Conservation (phyloP, 1,140 invertebrate species). For the Caenorhabditis inopinata region DNA sequence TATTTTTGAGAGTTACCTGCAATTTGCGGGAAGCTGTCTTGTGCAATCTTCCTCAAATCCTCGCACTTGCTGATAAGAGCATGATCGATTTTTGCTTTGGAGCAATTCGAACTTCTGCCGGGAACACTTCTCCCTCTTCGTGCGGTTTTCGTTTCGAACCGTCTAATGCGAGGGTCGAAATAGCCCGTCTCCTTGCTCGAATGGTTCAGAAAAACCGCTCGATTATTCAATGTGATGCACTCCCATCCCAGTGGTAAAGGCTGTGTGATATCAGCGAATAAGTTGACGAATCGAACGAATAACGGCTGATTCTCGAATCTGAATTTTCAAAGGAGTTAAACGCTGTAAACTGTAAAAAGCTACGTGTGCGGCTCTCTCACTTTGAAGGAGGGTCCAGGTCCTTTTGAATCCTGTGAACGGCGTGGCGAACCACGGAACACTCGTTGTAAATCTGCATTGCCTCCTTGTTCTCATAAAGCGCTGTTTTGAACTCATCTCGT, state of each 20-base stretch:
- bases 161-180: conserved; percentile 2
- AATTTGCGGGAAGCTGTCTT: conserved; percentile 2
- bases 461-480: not conserved
- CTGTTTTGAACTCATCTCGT: conserved; percentile 20
- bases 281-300: not conserved
- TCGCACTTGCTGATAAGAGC: conserved; percentile 3
- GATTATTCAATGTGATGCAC: conserved; percentile 1
- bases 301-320: conserved; percentile 16
- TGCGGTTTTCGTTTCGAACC: conserved; percentile 12
- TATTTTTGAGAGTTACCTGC: too few relatives aligned
- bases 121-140: conserved; percentile 6
- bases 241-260: not conserved
- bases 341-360: too few relatives aligned
- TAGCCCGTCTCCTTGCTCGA: not conserved
- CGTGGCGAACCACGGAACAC: conserved; percentile 6
- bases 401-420: conserved; percentile 17
- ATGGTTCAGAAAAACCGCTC: conserved; percentile 5
- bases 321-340: not conserved
- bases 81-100: not conserved
- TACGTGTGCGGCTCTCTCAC: too few relatives aligned
- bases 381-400: not conserved
- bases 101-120: not conserved
- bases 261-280: conserved; percentile 1
- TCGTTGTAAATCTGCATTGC: conserved; percentile 7
- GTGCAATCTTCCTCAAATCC: conserved; percentile 25